Evolutionary conservation across 1,140 invertebrate genomes (phyloP).

Genomic region (Drosophila insularis): DNA sequence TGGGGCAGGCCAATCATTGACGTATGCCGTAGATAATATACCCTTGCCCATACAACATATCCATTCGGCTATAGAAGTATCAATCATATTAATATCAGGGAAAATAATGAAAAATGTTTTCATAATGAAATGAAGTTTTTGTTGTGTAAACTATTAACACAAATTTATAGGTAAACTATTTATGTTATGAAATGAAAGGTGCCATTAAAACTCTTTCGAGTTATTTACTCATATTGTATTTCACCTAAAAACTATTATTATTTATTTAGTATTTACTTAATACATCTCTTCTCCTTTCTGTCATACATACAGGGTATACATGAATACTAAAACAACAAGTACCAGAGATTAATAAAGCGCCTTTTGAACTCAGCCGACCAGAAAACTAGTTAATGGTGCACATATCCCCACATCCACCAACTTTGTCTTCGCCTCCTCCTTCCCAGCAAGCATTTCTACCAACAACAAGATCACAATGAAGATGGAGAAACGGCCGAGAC

Average conservation of each 20-base stretch:
- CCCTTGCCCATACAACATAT: neutral
- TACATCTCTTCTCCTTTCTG: neutral
- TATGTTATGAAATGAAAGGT: too few species aligned
- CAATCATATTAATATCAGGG: too few species aligned
- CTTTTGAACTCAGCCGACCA: conserved; percentile 81
- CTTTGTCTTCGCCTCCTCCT: neutral
- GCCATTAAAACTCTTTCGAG: too few species aligned
- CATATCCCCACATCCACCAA: neutral
- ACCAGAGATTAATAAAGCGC: conserved; percentile 81
- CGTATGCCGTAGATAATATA: neutral
- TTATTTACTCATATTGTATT: too few species aligned
- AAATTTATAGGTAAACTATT: too few species aligned
- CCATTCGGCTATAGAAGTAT: too few species aligned
- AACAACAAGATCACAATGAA: too few species aligned
- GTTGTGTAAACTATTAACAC: too few species aligned
- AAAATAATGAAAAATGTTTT: too few species aligned
- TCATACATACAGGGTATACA: neutral
- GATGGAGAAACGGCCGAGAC: too few species aligned
- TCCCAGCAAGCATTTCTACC: neutral
- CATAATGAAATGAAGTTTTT: too few species aligned
- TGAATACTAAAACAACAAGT: conserved; percentile 67
- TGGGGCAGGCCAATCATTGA: conserved; percentile 10
- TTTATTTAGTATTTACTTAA: neutral
- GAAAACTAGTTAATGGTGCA: conserved; percentile 75
- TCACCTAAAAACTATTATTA: too few species aligned